Conservation (phyloP, 2,113 vertebrate genomes). For the Antechinus flavipes region DNA sequence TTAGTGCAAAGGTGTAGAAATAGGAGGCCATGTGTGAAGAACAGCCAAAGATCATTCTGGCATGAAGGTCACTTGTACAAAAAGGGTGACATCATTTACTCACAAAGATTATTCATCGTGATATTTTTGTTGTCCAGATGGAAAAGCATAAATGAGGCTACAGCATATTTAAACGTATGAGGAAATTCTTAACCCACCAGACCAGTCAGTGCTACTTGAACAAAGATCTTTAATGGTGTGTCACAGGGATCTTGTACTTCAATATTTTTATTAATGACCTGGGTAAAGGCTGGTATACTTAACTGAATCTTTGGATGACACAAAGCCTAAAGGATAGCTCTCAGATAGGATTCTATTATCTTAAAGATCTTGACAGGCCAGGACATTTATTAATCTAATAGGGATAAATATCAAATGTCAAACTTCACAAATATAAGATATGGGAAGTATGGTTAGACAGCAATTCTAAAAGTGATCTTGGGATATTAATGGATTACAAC, state of each 20-base stretch:
- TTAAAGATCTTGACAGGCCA: background rate
- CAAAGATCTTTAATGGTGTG: background rate
- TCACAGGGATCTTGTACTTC: background rate
- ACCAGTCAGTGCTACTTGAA: background rate
- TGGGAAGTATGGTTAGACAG: too few relatives aligned
- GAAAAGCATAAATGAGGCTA: background rate
- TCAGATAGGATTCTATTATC: background rate
- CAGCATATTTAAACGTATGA: background rate
- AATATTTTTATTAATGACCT: background rate
- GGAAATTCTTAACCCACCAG: background rate
- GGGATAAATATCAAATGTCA: background rate
- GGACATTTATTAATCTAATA: background rate
- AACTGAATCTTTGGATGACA: background rate
- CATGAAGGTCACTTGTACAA: background rate
- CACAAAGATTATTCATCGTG: background rate
- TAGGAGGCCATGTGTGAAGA: background rate
- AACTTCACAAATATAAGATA: background rate
- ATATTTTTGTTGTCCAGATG: background rate
- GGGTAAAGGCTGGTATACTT: background rate
- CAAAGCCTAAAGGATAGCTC: background rate
- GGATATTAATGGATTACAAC: background rate
- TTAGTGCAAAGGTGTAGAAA: background rate
- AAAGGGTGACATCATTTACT: background rate
- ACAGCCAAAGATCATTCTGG: background rate
- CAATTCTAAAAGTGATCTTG: background rate